Evolutionary conservation across 2,113 vertebrate genomes (phyloP), one percentile per base, ranked within the genome.

Genomic region (Chaetorhynchus papuensis): DNA sequence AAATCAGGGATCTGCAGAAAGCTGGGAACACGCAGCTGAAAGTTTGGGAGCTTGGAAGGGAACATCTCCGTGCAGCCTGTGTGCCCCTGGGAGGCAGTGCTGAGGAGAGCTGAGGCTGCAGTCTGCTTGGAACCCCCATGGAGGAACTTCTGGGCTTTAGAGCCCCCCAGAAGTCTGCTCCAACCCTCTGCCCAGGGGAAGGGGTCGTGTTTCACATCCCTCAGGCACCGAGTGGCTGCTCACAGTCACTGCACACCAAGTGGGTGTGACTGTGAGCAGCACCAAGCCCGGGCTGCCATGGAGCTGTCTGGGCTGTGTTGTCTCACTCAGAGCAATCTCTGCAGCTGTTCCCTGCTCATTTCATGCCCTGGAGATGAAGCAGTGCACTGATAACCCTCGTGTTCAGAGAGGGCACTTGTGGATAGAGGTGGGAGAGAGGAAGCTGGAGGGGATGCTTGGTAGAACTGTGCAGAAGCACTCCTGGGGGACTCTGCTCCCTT

Each of bases 301-400:
- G 33, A 70, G 22, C 54, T 66, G 75, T 61, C 56, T 45, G 82
- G 33, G 28, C 59, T 78, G 31, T 45, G 37, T 1, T 57, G 57
- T 64, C 45, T 85, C 27, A 10, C 17, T 45, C 41, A n/a, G 41
- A 69, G 64, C 15, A 11, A 13, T 35, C 23, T 42, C 66, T 47
- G 11, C 52, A 45, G 42, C 47, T 70, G 23, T 37, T 66, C 49
- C 54, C 56, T 47, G 72, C 54, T 78, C 42, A 27, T 81, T 63
- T 47, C 41, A 18, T 63, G 50, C 10, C 45, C 83, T 89, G 68
- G 52, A 24, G 45, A 37, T 45, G 79, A 71, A 39, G 12, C 57
- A 39, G 26, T 7, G 47, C 69, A 7, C 41, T 37, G 63, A 2
- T 19, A 65, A 35, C 26, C 5, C 49, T 72, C 1, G 0, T 64